Evolutionary conservation across 92 coral and sea anemone genomes (phyloP).

Genomic region (Palythoa grandis): DNA sequence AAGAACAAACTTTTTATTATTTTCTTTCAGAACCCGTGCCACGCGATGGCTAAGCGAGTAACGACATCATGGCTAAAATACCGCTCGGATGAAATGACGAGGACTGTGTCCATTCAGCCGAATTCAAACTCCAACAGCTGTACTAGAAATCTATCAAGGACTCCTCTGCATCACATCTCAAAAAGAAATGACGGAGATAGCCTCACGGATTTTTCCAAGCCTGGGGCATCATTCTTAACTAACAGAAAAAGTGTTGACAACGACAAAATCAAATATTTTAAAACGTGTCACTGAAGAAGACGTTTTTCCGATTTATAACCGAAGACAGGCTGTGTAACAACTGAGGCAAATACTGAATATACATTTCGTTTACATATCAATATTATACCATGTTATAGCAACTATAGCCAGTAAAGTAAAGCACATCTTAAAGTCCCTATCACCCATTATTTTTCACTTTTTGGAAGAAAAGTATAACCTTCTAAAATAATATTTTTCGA

Average conservation of each 20-base stretch:
- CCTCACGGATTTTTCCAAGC: constrained; percentile 27
- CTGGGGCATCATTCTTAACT: neutral
- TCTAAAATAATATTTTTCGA: too few relatives aligned
- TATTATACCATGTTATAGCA: too few relatives aligned
- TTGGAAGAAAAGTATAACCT: too few relatives aligned
- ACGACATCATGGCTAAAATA: constrained; percentile 24
- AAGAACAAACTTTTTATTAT: neutral
- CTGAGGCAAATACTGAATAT: neutral
- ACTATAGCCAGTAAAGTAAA: too few relatives aligned
- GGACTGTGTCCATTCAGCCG: constrained; percentile 2
- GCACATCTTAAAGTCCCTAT: too few relatives aligned
- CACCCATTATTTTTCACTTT: too few relatives aligned
- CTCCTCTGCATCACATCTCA: neutral
- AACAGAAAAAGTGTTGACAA: neutral
- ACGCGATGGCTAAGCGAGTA: neutral
- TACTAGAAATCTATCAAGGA: neutral
- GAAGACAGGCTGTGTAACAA: neutral
- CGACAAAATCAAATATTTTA: neutral
- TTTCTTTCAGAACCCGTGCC: constrained; percentile 13
- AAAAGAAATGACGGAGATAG: neutral
- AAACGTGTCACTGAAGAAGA: constrained; percentile 1
- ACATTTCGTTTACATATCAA: too few relatives aligned
- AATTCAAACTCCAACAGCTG: constrained; percentile 3
- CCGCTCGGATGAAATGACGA: neutral
- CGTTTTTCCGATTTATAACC: neutral